A percentile compares a stretch with the other conserved stretches of the same genome.
Conservation (phyloP, 2,113 vertebrate species). For the Rhinoderma darwinii region DNA sequence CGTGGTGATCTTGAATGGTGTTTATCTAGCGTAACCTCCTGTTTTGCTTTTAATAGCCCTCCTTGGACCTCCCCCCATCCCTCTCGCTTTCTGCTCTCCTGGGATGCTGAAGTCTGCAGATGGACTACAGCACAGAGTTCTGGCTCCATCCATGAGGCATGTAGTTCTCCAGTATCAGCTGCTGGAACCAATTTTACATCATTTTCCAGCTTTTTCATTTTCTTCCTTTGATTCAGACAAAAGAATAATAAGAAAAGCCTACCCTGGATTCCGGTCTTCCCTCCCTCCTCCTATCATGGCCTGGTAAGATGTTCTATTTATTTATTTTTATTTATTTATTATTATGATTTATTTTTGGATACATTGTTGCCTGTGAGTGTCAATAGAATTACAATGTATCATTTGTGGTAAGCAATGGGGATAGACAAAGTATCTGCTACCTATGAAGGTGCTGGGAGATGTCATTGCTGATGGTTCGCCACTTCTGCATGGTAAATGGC, state of each 20-base stretch:
- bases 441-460: background rate
- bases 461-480: background rate
- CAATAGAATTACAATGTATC: background rate
- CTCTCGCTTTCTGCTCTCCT: conserved; percentile 42
- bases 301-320: conserved; percentile 45
- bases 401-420: background rate
- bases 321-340: conserved; percentile 13
- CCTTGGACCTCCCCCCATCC: conserved; percentile 46
- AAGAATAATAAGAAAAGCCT: conserved; percentile 14
- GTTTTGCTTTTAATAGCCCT: background rate
- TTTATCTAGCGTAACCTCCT: background rate
- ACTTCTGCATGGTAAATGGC: background rate
- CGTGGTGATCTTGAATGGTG: background rate
- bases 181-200: conserved; percentile 50
- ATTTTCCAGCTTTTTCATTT: conserved; percentile 55
- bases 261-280: conserved; percentile 47
- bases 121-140: conserved; percentile 56
- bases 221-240: conserved; percentile 53
- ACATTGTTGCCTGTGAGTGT: background rate
- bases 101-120: conserved; percentile 58
- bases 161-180: conserved; percentile 54
- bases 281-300: conserved; percentile 54
- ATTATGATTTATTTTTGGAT: background rate
- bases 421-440: background rate
- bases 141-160: conserved; percentile 58